Conservation (phyloP, 2,888 invertebrate genomes). For the Tridacna crocea region DNA sequence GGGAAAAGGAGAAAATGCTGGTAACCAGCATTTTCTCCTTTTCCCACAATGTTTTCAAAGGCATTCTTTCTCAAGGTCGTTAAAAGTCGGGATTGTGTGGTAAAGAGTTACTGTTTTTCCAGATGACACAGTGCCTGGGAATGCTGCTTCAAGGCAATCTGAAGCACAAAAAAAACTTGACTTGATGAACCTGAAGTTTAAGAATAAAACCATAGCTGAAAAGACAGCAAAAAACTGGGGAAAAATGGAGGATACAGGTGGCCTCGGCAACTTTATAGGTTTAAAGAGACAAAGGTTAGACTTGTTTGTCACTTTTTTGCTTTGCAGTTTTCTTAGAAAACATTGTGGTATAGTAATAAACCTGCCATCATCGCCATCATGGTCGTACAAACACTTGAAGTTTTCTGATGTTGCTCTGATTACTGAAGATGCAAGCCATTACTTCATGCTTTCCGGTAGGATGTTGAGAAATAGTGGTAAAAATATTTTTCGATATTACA, state of each 20-base stretch:
- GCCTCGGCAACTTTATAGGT: not conserved
- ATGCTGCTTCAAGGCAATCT: not conserved
- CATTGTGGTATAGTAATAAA: too few relatives aligned
- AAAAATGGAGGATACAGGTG: not conserved
- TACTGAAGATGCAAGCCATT: too few relatives aligned
- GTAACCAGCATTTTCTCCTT: not conserved
- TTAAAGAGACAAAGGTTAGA: conserved; percentile 4
- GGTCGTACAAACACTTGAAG: too few relatives aligned
- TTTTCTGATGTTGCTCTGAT: too few relatives aligned
- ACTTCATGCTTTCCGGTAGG: too few relatives aligned
- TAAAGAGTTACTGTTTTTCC: not conserved
- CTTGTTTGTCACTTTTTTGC: too few relatives aligned
- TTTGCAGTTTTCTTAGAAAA: too few relatives aligned
- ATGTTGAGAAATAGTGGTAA: too few relatives aligned
- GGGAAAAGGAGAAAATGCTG: not conserved
- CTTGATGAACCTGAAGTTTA: conserved; percentile 10
- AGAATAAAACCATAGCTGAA: not conserved
- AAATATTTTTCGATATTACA: too few relatives aligned
- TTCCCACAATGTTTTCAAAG: not conserved
- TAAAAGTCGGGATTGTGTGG: not conserved
- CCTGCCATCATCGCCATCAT: too few relatives aligned
- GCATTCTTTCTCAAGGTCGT: not conserved
- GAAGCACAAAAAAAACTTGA: not conserved
- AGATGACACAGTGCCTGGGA: too few relatives aligned
- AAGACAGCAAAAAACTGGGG: not conserved